A percentile compares a stretch with the other conserved stretches of the same genome.
Evolutionary conservation across 2,113 vertebrate species (phyloP).

Genomic region (Agelaius tricolor): DNA sequence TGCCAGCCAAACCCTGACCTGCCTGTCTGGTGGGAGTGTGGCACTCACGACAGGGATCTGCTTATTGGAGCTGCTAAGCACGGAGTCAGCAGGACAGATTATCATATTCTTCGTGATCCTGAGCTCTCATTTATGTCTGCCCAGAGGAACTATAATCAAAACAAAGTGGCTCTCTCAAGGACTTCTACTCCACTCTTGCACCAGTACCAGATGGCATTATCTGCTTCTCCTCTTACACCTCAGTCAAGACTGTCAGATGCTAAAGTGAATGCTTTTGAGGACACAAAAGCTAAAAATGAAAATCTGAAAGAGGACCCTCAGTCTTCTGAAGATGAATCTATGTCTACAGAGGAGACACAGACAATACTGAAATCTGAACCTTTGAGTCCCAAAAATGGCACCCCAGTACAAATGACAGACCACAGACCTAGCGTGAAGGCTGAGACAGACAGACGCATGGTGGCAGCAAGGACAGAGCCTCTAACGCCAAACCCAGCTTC

Average conservation of each 20-base stretch:
- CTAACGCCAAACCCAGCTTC: slow-evolving; percentile 89
- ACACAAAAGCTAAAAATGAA: slow-evolving; percentile 72
- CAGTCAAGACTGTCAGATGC: slow-evolving; percentile 74
- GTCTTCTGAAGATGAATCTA: slow-evolving; percentile 83
- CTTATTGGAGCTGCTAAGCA: slow-evolving; percentile 96
- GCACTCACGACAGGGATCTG: slow-evolving; percentile 91
- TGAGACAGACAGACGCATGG: slow-evolving; percentile 85
- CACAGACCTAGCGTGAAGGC: slow-evolving; percentile 78
- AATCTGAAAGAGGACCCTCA: slow-evolving; percentile 84
- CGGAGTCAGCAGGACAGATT: slow-evolving; percentile 97
- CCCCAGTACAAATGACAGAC: slow-evolving; percentile 76
- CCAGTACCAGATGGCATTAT: slow-evolving; percentile 78
- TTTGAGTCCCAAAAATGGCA: slow-evolving; percentile 77
- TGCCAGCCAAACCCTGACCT: slow-evolving; percentile 94
- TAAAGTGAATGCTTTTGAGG: slow-evolving; percentile 76
- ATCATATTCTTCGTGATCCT: slow-evolving; percentile 96
- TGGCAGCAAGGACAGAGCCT: slow-evolving; percentile 93
- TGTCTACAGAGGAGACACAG: slow-evolving; percentile 76
- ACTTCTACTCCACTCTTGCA: slow-evolving; percentile 83
- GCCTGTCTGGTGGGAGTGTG: slow-evolving; percentile 95
- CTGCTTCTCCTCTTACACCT: slow-evolving; percentile 81
- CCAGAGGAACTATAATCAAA: slow-evolving; percentile 93
- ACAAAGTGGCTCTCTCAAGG: slow-evolving; percentile 79
- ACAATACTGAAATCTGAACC: slow-evolving; percentile 75
- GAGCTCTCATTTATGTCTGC: slow-evolving; percentile 94